Conservation (phyloP, 2,888 invertebrate genomes). For the Lumbricus terrestris region DNA sequence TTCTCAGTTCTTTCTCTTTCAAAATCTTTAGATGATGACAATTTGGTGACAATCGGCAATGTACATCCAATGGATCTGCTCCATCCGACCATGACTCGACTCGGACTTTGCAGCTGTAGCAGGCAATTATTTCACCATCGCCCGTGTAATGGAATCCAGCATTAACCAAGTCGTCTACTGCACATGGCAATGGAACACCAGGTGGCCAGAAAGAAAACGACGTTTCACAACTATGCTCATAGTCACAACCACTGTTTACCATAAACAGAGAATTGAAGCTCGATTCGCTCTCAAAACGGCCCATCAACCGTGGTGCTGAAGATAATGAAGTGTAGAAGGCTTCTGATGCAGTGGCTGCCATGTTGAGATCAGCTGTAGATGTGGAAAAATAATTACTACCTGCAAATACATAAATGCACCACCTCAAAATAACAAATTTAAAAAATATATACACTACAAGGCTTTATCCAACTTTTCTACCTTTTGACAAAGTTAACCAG, state of each 20-base stretch:
- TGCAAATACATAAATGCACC: not conserved
- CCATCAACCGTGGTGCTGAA: not conserved
- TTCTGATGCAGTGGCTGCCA: not conserved
- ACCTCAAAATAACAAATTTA: not conserved
- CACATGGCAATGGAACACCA: not conserved
- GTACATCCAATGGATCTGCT: not conserved
- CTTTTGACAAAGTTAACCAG: not conserved
- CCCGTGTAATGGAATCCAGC: conserved; percentile 12
- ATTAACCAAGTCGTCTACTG: not conserved
- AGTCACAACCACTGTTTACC: not conserved
- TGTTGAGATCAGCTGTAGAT: not conserved
- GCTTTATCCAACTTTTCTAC: not conserved
- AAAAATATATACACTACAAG: not conserved
- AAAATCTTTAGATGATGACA: not conserved
- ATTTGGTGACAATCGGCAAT: not conserved
- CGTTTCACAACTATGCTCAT: not conserved
- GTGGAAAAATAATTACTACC: not conserved
- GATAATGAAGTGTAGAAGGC: not conserved
- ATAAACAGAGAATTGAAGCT: not conserved
- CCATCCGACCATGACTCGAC: not conserved
- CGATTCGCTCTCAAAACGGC: not conserved
- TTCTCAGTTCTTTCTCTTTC: not conserved
- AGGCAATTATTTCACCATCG: not conserved
- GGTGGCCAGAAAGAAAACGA: not conserved
- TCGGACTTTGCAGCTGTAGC: not conserved